Conservation (phyloP, 2,888 invertebrate genomes). For the Acanthacorydalis orientalis region DNA sequence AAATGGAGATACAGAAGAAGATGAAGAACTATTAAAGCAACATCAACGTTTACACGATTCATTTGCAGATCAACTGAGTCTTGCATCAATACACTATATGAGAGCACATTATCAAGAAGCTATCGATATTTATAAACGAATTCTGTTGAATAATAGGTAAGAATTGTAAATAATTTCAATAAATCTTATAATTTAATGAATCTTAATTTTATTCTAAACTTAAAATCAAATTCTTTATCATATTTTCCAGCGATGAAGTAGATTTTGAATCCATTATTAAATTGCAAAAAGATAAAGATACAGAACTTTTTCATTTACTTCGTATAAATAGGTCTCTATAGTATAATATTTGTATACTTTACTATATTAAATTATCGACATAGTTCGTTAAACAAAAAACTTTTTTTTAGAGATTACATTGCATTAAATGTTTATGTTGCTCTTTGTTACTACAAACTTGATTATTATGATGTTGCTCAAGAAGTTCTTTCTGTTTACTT, state of each 20-base stretch:
- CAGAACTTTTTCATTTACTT: background rate
- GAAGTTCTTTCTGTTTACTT: conserved; percentile 91
- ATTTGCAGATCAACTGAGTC: conserved; percentile 85
- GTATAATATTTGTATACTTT: background rate
- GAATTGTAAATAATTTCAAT: background rate
- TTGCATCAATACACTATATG: conserved; percentile 92
- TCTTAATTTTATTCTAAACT: background rate
- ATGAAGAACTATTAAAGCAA: conserved; percentile 56
- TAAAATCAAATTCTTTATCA: no score
- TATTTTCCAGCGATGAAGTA: background rate
- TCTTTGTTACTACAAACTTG: conserved; percentile 93
- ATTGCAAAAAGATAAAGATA: background rate
- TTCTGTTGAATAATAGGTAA: conserved; percentile 81
- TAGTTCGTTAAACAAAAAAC: conserved; percentile 4
- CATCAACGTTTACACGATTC: conserved; percentile 75
- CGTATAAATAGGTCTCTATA: background rate
- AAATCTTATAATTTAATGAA: no score
- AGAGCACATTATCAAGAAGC: conserved; percentile 96
- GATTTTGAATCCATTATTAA: conserved; percentile 1
- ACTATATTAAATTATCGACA: conserved; percentile 1
- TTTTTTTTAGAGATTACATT: conserved; percentile 56
- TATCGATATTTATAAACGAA: conserved; percentile 91
- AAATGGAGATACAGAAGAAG: background rate
- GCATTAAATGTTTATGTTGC: conserved; percentile 96
- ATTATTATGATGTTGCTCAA: conserved; percentile 96